Base-by-base conservation (phyloP, 2,888 invertebrate genomes). In the Emesis russula region DNA sequence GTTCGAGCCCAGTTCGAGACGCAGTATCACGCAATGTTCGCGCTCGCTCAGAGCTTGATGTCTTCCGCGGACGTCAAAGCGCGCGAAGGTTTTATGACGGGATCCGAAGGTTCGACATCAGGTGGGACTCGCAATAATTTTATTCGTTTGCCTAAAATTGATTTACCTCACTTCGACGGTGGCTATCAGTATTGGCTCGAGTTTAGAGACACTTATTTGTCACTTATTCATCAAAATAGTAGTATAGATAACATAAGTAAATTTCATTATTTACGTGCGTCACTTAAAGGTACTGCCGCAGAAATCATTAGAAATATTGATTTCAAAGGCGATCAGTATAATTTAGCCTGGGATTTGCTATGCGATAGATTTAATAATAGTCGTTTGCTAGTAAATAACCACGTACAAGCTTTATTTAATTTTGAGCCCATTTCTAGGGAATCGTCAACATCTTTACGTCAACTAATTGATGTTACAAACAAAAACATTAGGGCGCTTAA, bases 61-160 rank as follows among this genome's bases (percentile, higher is more conserved):
- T 48, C 48, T 15, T 3, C 48, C 13, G 66, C 25, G 3, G 25
- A 31, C 6, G 31, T 31, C 66, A 31, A 66, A 13, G 15, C 48
- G 15, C 48, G 31, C 71, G 15, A 71, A 15, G 31, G 71, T 71
- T 66, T 66, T 15, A 15, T 66, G 66, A 66, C 66, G 66, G 66
- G 66, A 11, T 66, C 66, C 25, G 66, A 66, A 66, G 25, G 31
- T 13, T 31, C 66, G 11, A 13, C 25, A 66, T 66, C 15, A 31
- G 25, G 31, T 31, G 18, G 66, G 9, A 66, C 9, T 9, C 18
- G 31, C 5, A 31, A 31, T 66, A 31, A 48, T 48, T 48, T 48
- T 48, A 48, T 48, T 15, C 15, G 13, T 48, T 48, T 15, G 48
- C 15, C 48, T 48, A 48, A 48, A 48, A 48, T 48, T 48, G 15